phyloP scores from a whole-genome alignment of 92 coral and sea anemone species.

The Chrysogorgia sp. region DNA sequence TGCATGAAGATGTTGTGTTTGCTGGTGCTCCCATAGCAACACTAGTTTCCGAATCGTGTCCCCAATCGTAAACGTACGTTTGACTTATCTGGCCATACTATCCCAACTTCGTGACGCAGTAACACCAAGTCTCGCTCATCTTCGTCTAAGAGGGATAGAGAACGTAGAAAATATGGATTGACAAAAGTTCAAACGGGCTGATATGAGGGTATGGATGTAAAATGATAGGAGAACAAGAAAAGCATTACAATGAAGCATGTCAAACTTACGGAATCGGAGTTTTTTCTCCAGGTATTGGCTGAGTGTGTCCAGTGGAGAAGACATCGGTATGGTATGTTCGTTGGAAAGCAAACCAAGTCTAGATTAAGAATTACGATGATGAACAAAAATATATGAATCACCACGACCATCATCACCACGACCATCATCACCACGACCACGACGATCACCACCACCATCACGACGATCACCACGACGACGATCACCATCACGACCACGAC shows the following conservation, averaged over 20 bases:
- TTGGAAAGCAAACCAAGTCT: conserved; percentile 90
- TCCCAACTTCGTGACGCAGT: conserved; percentile 80
- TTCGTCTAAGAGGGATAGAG: conserved; percentile 43
- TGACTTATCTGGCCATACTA: conserved; percentile 81
- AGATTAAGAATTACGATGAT: not conserved
- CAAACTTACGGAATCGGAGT: conserved; percentile 68
- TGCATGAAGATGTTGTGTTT: too few relatives aligned
- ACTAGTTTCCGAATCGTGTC: not conserved
- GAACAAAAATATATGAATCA: too few relatives aligned
- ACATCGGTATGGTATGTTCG: conserved; percentile 78
- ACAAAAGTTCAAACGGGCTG: too few relatives aligned
- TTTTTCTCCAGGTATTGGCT: conserved; percentile 67
- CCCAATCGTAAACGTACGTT: conserved; percentile 47
- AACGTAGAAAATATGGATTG: too few relatives aligned
- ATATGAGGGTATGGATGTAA: too few relatives aligned
- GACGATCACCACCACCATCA: too few relatives aligned
- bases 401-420: not conserved
- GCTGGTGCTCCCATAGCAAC: too few relatives aligned
- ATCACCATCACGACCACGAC: too few relatives aligned
- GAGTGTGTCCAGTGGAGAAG: conserved; percentile 78
- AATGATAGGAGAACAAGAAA: not conserved
- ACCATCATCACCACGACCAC: not conserved
- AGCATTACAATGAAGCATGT: not conserved
- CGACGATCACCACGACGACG: too few relatives aligned
- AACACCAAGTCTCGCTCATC: conserved; percentile 89